These are phyloP conservation scores for Hypocryptadius cinnamomeus DNA, from an alignment of 2,113 vertebrate genomes.

Conservation along the genomic window DNA sequence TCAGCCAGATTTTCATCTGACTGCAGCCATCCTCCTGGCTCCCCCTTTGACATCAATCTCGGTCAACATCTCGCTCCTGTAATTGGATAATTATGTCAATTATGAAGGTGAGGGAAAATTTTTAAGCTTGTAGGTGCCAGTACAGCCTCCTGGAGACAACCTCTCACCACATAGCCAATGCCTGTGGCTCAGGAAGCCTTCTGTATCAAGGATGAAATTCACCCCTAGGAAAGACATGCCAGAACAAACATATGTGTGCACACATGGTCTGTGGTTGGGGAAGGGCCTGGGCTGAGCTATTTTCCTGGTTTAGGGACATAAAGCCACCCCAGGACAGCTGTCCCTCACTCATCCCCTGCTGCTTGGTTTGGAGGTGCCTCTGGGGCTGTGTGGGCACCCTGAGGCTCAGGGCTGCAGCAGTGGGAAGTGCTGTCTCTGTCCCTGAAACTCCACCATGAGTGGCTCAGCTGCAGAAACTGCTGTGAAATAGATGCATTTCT, in stretches of 20 bases:
- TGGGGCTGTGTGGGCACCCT: background rate
- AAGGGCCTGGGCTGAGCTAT: background rate
- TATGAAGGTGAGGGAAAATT: background rate
- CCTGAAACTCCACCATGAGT: fast-evolving
- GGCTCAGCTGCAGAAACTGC: background rate
- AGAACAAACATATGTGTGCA: background rate
- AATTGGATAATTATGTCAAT: slow-evolving; percentile 22
- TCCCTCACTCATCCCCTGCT: background rate
- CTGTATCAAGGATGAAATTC: background rate
- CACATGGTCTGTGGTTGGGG: fast-evolving
- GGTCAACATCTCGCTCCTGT: background rate
- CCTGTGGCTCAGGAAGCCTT: background rate
- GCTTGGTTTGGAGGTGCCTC: background rate
- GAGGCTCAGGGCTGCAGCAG: background rate
- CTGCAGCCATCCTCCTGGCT: background rate
- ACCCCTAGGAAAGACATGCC: background rate
- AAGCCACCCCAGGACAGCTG: background rate
- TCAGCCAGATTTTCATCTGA: background rate
- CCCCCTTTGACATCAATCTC: background rate
- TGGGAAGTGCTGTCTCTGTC: background rate
- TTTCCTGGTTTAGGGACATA: background rate
- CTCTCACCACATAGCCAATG: background rate
- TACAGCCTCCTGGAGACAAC: background rate
- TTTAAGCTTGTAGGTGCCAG: background rate
- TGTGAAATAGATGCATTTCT: background rate